These are phyloP conservation scores for Linnaemya tessellans DNA, from an alignment of 2,888 invertebrate genomes.

Conservation along the genomic window DNA sequence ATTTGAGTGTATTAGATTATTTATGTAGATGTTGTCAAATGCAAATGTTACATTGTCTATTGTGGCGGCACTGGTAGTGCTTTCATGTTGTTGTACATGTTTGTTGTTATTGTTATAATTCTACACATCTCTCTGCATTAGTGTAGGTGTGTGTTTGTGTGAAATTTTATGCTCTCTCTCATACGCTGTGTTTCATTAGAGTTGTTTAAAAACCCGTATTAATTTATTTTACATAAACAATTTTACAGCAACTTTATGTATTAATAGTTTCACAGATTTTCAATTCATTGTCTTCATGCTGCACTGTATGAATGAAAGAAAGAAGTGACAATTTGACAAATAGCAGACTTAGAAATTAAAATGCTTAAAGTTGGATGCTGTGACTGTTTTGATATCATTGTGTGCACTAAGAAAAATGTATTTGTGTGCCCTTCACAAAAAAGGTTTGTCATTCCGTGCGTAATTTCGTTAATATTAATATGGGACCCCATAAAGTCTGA, in stretches of 20 bases:
- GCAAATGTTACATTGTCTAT: slow-evolving; percentile 33
- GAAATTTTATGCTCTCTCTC: slow-evolving; percentile 2
- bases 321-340: neutral
- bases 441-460: too few species aligned
- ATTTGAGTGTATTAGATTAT: slow-evolving; percentile 34
- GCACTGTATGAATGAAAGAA: neutral
- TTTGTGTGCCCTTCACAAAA: too few species aligned
- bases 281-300: slow-evolving; percentile 9
- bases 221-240: slow-evolving; percentile 5
- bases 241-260: slow-evolving; percentile 13
- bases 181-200: neutral
- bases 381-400: too few species aligned
- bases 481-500: too few species aligned
- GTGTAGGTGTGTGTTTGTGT: neutral
- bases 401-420: too few species aligned
- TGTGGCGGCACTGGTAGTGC: neutral
- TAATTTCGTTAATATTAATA: too few species aligned
- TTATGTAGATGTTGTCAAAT: slow-evolving; percentile 49
- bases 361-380: neutral
- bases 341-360: neutral
- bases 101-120: neutral
- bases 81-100: neutral
- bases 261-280: slow-evolving; percentile 30
- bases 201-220: neutral
- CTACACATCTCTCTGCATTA: neutral